Base-by-base conservation (phyloP, 1,140 invertebrate genomes). In the Pseudomyrmex gracilis region DNA sequence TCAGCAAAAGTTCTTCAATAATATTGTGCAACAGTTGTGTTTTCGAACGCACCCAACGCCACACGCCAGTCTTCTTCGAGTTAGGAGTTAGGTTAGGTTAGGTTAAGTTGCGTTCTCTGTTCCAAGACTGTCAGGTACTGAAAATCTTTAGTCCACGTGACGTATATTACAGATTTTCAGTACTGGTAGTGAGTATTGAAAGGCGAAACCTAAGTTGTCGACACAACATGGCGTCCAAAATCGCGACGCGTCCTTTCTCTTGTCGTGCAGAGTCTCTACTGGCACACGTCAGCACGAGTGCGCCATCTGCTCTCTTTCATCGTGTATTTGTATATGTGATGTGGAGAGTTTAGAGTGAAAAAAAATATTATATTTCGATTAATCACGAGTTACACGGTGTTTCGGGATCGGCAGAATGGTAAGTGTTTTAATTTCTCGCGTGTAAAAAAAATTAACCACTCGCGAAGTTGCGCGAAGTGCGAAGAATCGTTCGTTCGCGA, bases 241-340 rank as follows among this genome's bases (percentile, higher is more conserved):
- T 34, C 34, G 34, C 5, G 0, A 34, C 7, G 34, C 34, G 34
- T 34, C 34, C 0, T 34, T 34, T 34, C 63, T 88, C 70, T 86
- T 76, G 61, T 86, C 76, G 84, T 89, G 34, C 34, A 34, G 34
- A 34, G 34, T 34, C 34, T 34, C 34, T 34, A 34, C 34, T 34
- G 87, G 61, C 89, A 90, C 89, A 89, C 89, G 89, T 90, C 89
- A 90, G 89, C 88, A 89, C 22, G 78, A 34, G 57, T 17, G 71
- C 89, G 89, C 88, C 89, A 73, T 86, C 89, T 90, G 60, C 20
- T 76, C 24, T 9, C 15, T 24, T 22, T 45, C 34, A 67, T 68
- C 53, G 12, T 17, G 61, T 84, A 89, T 89, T 89, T 87, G 74
- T 89, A 84, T 89, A 89, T 89, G 88, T 89, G 85, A 89, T 90